Conservation (phyloP, 2,888 invertebrate genomes). For the Hipparchia semele region DNA sequence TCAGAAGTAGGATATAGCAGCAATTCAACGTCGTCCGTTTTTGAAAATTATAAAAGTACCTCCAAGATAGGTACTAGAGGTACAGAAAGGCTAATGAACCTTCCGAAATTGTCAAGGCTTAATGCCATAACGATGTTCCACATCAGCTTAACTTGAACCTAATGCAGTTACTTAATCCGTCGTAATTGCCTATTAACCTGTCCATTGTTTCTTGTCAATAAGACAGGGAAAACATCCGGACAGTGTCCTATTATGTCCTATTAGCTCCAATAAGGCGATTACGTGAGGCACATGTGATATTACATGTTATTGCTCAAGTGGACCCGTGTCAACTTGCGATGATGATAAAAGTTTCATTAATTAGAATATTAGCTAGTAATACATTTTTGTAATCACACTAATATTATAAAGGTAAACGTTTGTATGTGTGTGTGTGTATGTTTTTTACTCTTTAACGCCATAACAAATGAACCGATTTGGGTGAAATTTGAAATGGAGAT, state of each 20-base stretch:
- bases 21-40: too few species aligned
- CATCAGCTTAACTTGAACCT: slow-evolving; percentile 23
- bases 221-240: slow-evolving; percentile 29
- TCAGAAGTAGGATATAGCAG: too few species aligned
- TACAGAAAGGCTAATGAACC: background rate
- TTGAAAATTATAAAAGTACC: background rate
- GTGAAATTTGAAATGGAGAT: too few species aligned
- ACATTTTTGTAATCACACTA: too few species aligned
- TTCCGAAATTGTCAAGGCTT: background rate
- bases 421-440: too few species aligned
- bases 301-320: background rate
- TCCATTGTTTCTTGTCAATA: slow-evolving; percentile 28
- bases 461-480: too few species aligned
- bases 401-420: too few species aligned
- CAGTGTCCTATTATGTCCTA: slow-evolving; percentile 30
- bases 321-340: too few species aligned
- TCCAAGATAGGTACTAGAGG: background rate
- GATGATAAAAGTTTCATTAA: too few species aligned
- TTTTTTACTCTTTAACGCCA: too few species aligned
- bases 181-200: slow-evolving; percentile 37
- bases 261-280: slow-evolving; percentile 31
- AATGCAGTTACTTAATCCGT: slow-evolving; percentile 33
- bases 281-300: slow-evolving; percentile 9
- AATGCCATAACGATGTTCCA: slow-evolving; percentile 8
- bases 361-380: too few species aligned